Evolutionary conservation across 2,888 invertebrate genomes (phyloP), one percentile per base, ranked within the genome.

Genomic region (Theretra japonica): DNA sequence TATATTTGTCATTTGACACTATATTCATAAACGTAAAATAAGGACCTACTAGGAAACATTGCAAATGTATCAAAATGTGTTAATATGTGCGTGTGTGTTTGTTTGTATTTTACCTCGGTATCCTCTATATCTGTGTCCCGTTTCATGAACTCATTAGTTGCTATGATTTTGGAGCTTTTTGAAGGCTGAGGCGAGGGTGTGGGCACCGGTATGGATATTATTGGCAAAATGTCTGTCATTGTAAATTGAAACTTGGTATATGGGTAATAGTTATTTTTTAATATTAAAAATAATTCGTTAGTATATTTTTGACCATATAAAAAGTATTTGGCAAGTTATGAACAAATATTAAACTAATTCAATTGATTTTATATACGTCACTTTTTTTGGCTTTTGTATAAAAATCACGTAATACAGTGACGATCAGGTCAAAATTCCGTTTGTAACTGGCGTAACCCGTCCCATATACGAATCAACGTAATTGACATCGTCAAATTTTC

Each of bases 71-170:
- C 33, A 33, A 33, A 33, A 33, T 33, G 8, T 6, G 8, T 0
- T 7, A 33, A 7, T 33, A 1, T 33, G 21, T n/a, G 6, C 25
- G 71, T 25, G 65, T 72, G n/a, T 30, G 59, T 70, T 41, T 57
- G 19, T 48, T 25, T 19, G 21, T 50, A 50, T 28, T 30, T 23
- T 83, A 90, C 90, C 88, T 90, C 90, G 2, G 86, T 88, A 15
- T 86, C 86, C 2, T 88, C 86, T 19, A 88, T 74, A 72, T 90
- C 90, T 0, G 84, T 83, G 73, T 89, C 90, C 8, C 81, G 80
- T 76, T 90, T 91, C 90, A 90, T 90, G 17, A 88, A 81, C 71
- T 91, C 90, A 0, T 86, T 87, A 0, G 84, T 82, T 7, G 86
- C 81, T n/a, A 84, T 75, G 5, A 85, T 78, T 72, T 77, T 82